Conservation (phyloP, 1,140 invertebrate species). For the Ectropis grisescens region DNA sequence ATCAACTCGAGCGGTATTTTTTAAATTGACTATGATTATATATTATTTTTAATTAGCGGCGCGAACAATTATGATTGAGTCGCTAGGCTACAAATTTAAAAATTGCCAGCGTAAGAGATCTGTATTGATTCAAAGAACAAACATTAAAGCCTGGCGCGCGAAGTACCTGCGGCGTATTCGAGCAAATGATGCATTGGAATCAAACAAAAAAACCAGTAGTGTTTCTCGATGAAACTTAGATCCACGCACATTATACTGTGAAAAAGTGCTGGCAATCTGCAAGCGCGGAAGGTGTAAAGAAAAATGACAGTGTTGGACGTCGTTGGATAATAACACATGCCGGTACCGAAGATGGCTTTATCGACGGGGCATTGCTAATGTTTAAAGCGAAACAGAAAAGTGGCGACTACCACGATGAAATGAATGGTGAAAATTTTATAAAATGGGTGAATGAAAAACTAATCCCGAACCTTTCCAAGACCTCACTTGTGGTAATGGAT, state of each 20-base stretch:
- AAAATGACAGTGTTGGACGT: neutral
- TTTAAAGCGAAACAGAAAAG: slow-evolving; percentile 15
- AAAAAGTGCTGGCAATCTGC: neutral
- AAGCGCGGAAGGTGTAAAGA: neutral
- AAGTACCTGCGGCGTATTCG: slow-evolving; percentile 9
- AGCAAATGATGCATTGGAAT: slow-evolving; percentile 7
- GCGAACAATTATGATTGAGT: neutral
- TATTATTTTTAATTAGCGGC: no score
- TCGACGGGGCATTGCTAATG: slow-evolving; percentile 13
- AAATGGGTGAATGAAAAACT: slow-evolving; percentile 21
- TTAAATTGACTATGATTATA: no score
- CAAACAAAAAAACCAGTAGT: neutral
- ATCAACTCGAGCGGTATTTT: no score
- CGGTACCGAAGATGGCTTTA: slow-evolving; percentile 16
- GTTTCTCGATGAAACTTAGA: neutral
- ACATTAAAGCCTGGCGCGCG: slow-evolving; percentile 13
- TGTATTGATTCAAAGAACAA: slow-evolving; percentile 6
- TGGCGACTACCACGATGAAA: slow-evolving; percentile 30
- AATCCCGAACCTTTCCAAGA: slow-evolving; percentile 23
- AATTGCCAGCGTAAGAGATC: slow-evolving; percentile 3
- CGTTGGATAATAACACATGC: slow-evolving; percentile 19
- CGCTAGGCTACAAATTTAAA: slow-evolving; percentile 4
- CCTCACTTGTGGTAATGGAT: no score
- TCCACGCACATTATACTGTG: neutral
- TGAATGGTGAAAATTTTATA: slow-evolving; percentile 23